phyloP scores from a whole-genome alignment of 2,113 vertebrate genomes.

The Lepus timidus region DNA sequence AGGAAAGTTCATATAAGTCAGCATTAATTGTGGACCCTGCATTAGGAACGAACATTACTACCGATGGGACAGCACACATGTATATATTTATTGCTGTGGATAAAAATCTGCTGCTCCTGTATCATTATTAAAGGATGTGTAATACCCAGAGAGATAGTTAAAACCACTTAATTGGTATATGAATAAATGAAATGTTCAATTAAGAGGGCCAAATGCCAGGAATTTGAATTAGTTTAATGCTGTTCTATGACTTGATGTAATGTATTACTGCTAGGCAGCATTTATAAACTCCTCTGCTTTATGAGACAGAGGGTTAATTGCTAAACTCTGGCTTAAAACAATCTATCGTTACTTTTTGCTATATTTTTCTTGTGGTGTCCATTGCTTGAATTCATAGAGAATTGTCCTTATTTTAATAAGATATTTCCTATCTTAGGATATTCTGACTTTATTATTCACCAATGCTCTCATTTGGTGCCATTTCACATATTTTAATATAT shows the following conservation, averaged over 20 bases:
- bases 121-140: slow-evolving; percentile 61
- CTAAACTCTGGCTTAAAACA: slow-evolving; percentile 44
- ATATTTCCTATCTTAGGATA: not conserved
- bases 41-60: not conserved
- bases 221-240: slow-evolving; percentile 54
- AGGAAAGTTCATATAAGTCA: slow-evolving; percentile 43
- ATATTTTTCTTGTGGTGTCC: not conserved
- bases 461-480: slow-evolving; percentile 20
- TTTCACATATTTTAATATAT: not conserved
- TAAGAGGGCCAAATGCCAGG: slow-evolving; percentile 66
- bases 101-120: slow-evolving; percentile 32
- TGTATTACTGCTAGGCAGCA: not conserved
- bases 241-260: slow-evolving; percentile 47
- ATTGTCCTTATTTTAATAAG: slow-evolving; percentile 1
- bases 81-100: slow-evolving; percentile 14
- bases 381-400: slow-evolving; percentile 15
- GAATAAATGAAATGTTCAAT: slow-evolving; percentile 66
- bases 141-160: slow-evolving; percentile 48
- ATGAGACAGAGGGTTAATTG: not conserved
- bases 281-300: not conserved
- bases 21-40: not conserved
- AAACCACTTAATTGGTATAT: slow-evolving; percentile 53
- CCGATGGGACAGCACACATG: not conserved
- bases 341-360: not conserved
- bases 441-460: slow-evolving; percentile 5